Evolutionary conservation across 92 coral and sea anemone species (phyloP), one percentile per base, ranked within the genome.

Genomic region (Pocillopora meandrina): DNA sequence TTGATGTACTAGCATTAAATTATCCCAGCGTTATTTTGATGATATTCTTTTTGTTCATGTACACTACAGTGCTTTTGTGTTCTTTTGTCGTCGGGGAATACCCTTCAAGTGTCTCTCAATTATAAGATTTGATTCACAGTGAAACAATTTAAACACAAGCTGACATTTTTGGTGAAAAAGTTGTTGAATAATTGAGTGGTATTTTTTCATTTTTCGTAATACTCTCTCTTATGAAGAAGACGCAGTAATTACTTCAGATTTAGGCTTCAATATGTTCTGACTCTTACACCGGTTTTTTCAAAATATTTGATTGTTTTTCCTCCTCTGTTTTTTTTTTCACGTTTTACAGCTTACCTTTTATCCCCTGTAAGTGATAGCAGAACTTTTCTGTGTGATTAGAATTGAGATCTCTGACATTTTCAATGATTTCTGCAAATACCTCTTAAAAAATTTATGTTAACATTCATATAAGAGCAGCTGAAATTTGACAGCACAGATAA

Each of bases 401-500:
- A 1, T 18, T 64, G 52, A 15, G 13, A 64, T 65, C 52, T 79
- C 61, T 79, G 83, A 66, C 72, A 79, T 55, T 47, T 79, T 79
- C 33, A 52, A 66, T 47, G 74, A 79, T 79, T 55, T 79, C 14
- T 35, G 66, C 13, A 56, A 56, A 68, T 80, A 62, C 47, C 56
- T 13, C 26, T 18, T 26, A 52, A 68, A 20, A 80, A 47, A 56
- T 49, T 8, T n/a, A 57, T 71, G n/a, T 19, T 57, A 18, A 71
- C 34, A 9, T 42, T 42, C 52, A 2, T 42, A 3, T 42, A 42
- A 42, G 52, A 42, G 52, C 52, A 42, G 52, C 52, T 58, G 61
- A 71, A 19, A 74, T 20, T 74, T 73, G 80, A 62, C 47, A 16
- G 61, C 60, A 47, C 5, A 74, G 86, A 83, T 74, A 83, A 82